Base-by-base conservation (phyloP, 1,140 invertebrate species). In the Drosophila sturtevanti region DNA sequence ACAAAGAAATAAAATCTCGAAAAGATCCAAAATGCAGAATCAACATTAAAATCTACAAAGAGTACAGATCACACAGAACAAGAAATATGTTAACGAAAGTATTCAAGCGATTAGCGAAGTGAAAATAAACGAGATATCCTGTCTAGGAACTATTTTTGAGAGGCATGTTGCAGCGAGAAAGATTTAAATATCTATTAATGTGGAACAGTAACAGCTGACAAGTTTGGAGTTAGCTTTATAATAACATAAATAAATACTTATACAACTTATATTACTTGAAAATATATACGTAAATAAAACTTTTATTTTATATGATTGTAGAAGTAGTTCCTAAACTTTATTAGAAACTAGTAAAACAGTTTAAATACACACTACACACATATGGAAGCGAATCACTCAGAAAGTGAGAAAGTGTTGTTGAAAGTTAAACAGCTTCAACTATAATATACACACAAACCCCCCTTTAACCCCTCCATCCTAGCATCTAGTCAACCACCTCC, bases 341-440 rank as follows among this genome's bases (percentile, higher is more conserved):
- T 65, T 65, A 4, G 14, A 27, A 16, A 22, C 52, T 51, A 6
- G 27, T 31, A 6, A 27, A 58, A 22, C 54, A 11, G 65, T 70
- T 52, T 22, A 24, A 21, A 27, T 35, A 52, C 24, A 31, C 5
- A 48, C 22, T 18, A 31, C 5, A 48, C 22, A 10, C 27, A 31
- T 31, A 11, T 21, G 12, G 31, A 37, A 6, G 35, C 21, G 35
- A 35, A 66, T 61, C 38, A 12, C 31, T 67, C 34, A 55, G 18
- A 59, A 65, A 65, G 31, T 54, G 34, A 18, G 55, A 72, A 65
- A 72, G 61, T 44, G 65, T 60, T 74, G 52, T 55, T 55, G 54
- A 56, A 56, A 56, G 54, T 56, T 56, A 56, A 56, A 56, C 54
- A 56, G 54, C 27, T 56, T 34, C 51, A 27, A 54, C 51, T 54